Conservation (phyloP, 2,888 invertebrate species). For the Caenorhabditis sp. region DNA sequence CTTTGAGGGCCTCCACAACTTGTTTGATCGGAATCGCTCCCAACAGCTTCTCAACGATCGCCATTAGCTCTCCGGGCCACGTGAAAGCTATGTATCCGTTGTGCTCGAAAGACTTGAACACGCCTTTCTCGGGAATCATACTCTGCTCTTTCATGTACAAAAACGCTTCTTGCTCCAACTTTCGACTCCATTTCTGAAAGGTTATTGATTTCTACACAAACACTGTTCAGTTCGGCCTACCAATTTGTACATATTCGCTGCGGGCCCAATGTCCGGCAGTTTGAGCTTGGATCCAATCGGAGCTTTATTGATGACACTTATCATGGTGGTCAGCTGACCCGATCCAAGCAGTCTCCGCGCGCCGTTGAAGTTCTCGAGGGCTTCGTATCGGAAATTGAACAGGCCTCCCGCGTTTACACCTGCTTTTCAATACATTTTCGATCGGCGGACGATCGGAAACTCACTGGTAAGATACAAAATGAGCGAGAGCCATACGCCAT, state of each 20-base stretch:
- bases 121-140: background rate
- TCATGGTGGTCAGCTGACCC: too few relatives aligned
- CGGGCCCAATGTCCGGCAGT: background rate
- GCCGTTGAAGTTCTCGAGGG: too few relatives aligned
- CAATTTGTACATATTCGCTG: constrained; percentile 13
- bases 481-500: too few relatives aligned
- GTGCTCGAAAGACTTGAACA: background rate
- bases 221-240: background rate
- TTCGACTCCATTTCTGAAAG: constrained; percentile 9
- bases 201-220: too few relatives aligned
- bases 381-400: too few relatives aligned
- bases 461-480: too few relatives aligned
- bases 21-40: background rate
- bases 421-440: too few relatives aligned
- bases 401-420: too few relatives aligned
- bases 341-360: too few relatives aligned
- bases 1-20: background rate
- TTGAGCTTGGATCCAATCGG: too few relatives aligned
- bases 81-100: constrained; percentile 2
- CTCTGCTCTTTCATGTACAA: background rate
- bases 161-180: constrained; percentile 3
- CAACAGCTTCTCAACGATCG: background rate
- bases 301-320: too few relatives aligned
- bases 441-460: too few relatives aligned
- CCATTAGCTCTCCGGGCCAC: background rate